phyloP scores from a whole-genome alignment of 2,888 invertebrate genomes.

The Mesorhabditis belari region DNA sequence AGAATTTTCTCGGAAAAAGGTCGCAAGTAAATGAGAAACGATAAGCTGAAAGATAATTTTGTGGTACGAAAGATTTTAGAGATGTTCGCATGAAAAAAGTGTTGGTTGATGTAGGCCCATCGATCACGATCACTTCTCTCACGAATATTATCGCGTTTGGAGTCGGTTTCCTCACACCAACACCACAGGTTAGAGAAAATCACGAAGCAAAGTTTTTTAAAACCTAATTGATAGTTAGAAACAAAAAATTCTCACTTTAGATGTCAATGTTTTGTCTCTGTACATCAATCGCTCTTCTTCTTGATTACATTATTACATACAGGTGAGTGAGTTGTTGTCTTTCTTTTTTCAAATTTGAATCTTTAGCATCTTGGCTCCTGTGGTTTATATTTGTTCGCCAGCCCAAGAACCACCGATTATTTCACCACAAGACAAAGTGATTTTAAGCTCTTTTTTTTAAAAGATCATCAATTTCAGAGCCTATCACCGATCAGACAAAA shows the following conservation, averaged over 20 bases:
- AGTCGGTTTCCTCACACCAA: conserved; percentile 48
- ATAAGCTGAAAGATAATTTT: too few relatives aligned
- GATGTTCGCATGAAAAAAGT: conserved; percentile 24
- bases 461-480: too few relatives aligned
- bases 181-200: conserved; percentile 35
- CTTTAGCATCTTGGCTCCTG: conserved; percentile 29
- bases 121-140: conserved; percentile 49
- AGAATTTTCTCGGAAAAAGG: too few relatives aligned
- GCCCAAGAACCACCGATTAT: neutral
- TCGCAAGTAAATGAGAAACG: too few relatives aligned
- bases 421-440: too few relatives aligned
- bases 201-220: neutral
- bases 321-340: too few relatives aligned
- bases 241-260: conserved; percentile 22
- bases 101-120: conserved; percentile 46
- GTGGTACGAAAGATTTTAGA: neutral
- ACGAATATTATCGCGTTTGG: conserved; percentile 52
- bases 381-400: conserved; percentile 21
- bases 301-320: conserved; percentile 47
- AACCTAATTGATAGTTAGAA: conserved; percentile 1
- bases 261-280: conserved; percentile 49
- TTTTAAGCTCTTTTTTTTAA: too few relatives aligned
- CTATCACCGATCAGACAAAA: neutral
- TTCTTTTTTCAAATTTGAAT: neutral
- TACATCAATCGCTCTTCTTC: conserved; percentile 46